Conservation (phyloP, 2,797 vertebrate species). For the Acanthurus tractus region DNA sequence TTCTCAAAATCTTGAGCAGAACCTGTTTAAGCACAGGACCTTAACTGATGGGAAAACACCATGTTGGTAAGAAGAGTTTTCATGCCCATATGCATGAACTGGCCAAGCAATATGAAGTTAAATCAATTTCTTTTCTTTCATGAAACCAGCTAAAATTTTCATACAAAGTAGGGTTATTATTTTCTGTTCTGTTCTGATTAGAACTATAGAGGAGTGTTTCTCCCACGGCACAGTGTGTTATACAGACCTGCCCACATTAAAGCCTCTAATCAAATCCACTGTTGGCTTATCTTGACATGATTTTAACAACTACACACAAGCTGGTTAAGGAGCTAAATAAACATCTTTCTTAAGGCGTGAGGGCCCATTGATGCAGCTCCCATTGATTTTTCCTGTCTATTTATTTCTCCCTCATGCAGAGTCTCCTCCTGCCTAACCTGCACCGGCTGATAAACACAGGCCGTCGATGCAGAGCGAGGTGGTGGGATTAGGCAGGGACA, state of each 20-base stretch:
- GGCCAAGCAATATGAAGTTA: not conserved
- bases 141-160: not conserved
- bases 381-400: slow-evolving; percentile 75
- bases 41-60: not conserved
- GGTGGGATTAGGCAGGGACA: slow-evolving; percentile 60
- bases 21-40: not conserved
- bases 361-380: slow-evolving; percentile 59
- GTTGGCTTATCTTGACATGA: slow-evolving; percentile 48
- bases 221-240: not conserved
- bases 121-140: not conserved
- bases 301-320: slow-evolving; percentile 49
- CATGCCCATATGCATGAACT: slow-evolving; percentile 7
- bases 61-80: slow-evolving; percentile 10
- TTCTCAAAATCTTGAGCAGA: not conserved
- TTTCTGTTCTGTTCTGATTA: slow-evolving; percentile 22
- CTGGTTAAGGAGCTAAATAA: slow-evolving; percentile 44
- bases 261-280: slow-evolving; percentile 36
- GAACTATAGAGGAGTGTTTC: not conserved
- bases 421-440: slow-evolving; percentile 58
- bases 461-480: slow-evolving; percentile 62
- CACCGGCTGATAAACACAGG: slow-evolving; percentile 69
- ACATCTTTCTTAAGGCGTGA: slow-evolving; percentile 49
- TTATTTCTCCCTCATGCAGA: slow-evolving; percentile 64
- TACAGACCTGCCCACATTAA: slow-evolving; percentile 1
- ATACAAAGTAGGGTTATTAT: slow-evolving; percentile 1